phyloP scores from a whole-genome alignment of 2,888 invertebrate genomes.

The Strigamia crassipes region DNA sequence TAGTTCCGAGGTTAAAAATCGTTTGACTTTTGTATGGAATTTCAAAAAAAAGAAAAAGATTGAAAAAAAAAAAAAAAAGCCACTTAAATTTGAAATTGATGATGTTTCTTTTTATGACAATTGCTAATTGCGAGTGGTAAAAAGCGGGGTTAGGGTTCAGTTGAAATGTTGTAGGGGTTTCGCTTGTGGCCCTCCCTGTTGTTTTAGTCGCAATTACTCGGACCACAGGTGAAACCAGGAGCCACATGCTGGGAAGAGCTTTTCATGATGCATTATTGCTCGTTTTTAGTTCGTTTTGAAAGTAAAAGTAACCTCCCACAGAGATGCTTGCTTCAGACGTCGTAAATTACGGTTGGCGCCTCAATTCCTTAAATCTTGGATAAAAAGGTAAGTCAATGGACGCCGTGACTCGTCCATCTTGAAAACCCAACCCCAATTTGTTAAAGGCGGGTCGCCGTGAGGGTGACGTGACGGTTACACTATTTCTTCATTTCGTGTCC shows the following conservation, averaged over 20 bases:
- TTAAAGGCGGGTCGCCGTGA: conserved; percentile 15
- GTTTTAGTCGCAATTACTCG: conserved; percentile 27
- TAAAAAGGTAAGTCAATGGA: conserved; percentile 27
- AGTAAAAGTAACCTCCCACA: conserved; percentile 23
- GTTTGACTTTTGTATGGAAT: too few species aligned
- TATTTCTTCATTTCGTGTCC: conserved; percentile 10
- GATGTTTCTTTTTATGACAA: not conserved
- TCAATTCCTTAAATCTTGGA: conserved; percentile 30
- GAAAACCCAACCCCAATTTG: conserved; percentile 24
- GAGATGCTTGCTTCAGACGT: conserved; percentile 13
- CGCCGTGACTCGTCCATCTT: conserved; percentile 24
- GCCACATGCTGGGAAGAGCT: conserved; percentile 17
- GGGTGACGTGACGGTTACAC: not conserved
- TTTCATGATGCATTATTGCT: conserved; percentile 28
- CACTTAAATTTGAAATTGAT: not conserved
- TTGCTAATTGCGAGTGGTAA: not conserved
- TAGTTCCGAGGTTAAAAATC: too few species aligned
- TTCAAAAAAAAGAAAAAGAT: too few species aligned
- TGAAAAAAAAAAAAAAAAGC: not conserved
- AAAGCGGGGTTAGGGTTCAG: conserved; percentile 11
- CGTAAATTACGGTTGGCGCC: conserved; percentile 29
- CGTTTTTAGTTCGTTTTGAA: conserved; percentile 4
- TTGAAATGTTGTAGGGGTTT: conserved; percentile 28
- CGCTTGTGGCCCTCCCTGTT: not conserved
- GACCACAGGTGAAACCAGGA: conserved; percentile 38